Evolutionary conservation across 2,888 invertebrate genomes (phyloP), one percentile per base, ranked within the genome.

Genomic region (Drosophila pseudotakahashii): DNA sequence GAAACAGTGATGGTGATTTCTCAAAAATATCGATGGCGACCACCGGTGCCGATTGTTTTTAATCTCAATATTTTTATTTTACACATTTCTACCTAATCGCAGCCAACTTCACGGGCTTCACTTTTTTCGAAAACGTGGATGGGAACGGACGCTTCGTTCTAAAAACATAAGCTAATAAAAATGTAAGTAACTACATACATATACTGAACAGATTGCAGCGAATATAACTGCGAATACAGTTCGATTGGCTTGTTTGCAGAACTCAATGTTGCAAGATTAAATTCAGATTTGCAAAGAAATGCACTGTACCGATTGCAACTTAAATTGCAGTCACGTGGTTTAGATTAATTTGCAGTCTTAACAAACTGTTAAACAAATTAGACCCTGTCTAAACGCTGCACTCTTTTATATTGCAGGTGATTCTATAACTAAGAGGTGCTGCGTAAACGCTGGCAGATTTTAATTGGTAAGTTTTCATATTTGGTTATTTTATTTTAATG

Each of bases 191-290:
- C 16, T 0, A 7, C 11, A 36, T 19, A 6, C 13, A 11, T n/a
- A 14, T 7, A 6, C 2, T 19, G 10, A 7, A 34, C 2, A 39
- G 37, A 70, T 64, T 76, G 88, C 89, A 87, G 76, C 75, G 45
- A 78, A 74, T 90, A 90, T 90, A 90, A 90, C 87, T 90, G 84
- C 75, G 62, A 64, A 67, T 62, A 72, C 68, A 67, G 75, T 59
- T 55, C 16, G 32, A 13, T 4, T 52, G 32, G 66, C 72, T 68
- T 66, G 57, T 75, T 70, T 72, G 76, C 84, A 88, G 89, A 90
- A 89, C 89, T 89, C 85, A 63, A 71, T 66, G 77, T 79, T 89
- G 90, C 87, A 73, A 90, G 14, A 90, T 68, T 44, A 85, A 83
- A 48, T 41, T 42, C 53, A 11, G 44, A 26, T 34, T 2, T 13